A percentile compares a stretch with the other conserved stretches of the same genome.
Conservation (phyloP, 2,113 vertebrate genomes). For the Perognathus longimembris region DNA sequence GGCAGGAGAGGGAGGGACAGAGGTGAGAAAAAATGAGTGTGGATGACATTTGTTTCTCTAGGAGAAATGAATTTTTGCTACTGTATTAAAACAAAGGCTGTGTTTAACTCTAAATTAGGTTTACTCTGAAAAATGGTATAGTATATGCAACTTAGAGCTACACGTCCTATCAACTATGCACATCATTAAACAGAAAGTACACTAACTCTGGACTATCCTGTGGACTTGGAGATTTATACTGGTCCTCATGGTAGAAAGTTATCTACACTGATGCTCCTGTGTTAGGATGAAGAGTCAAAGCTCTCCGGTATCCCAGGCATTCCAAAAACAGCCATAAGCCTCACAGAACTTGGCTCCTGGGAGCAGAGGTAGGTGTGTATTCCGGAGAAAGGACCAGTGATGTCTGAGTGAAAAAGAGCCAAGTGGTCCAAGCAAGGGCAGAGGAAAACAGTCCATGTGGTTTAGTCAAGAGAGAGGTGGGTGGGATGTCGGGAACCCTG, state of each 20-base stretch:
- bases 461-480: not conserved
- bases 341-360: conserved; percentile 37
- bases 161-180: not conserved
- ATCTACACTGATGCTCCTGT: conserved; percentile 24
- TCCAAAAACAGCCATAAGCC: conserved; percentile 52
- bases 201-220: not conserved
- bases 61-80: not conserved
- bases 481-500: conserved; percentile 36
- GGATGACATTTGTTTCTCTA: not conserved
- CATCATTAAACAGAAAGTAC: conserved; percentile 46
- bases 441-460: conserved; percentile 65
- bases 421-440: not conserved
- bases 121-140: not conserved
- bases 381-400: not conserved
- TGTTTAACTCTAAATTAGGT: not conserved
- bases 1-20: rapidly evolving
- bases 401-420: conserved; percentile 40
- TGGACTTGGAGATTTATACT: not conserved
- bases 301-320: not conserved
- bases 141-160: not conserved
- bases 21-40: not conserved
- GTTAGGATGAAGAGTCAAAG: not conserved
- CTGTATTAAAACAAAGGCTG: conserved; percentile 19
- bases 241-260: not conserved
- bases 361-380: not conserved